phyloP scores from a whole-genome alignment of 1,140 invertebrate species.

The Neodiprion lecontei region DNA sequence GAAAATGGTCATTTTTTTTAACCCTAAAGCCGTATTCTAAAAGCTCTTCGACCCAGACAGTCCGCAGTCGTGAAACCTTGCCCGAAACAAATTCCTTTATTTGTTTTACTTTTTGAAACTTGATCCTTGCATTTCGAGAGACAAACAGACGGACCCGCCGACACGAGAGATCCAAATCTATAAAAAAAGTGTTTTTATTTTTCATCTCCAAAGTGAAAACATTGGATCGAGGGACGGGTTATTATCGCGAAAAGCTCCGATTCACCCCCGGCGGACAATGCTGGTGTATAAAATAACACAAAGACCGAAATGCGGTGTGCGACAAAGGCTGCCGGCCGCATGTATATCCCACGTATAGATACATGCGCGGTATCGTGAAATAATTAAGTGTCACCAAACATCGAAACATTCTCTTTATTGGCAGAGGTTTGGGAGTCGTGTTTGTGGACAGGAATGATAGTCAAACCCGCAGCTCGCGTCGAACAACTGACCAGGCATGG shows the following conservation, averaged over 20 bases:
- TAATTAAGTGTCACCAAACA: constrained; percentile 38
- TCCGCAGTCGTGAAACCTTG: too few relatives aligned
- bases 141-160: not conserved
- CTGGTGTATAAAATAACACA: not conserved
- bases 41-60: too few relatives aligned
- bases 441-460: constrained; percentile 11
- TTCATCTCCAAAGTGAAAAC: not conserved
- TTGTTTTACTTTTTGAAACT: not conserved
- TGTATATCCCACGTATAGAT: too few relatives aligned
- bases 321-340: not conserved
- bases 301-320: not conserved
- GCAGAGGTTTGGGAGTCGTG: constrained; percentile 15
- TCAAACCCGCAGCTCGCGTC: constrained; percentile 6
- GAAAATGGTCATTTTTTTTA: too few relatives aligned
- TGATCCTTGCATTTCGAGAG: not conserved
- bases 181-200: not conserved
- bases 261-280: not conserved
- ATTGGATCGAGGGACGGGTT: too few relatives aligned
- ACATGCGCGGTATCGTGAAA: constrained; percentile 31
- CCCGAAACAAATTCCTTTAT: not conserved
- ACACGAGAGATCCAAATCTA: not conserved
- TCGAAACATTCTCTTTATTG: constrained; percentile 30
- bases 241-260: too few relatives aligned
- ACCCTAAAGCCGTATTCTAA: too few relatives aligned
- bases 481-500: constrained; percentile 14